Base-by-base conservation (phyloP, 2,888 invertebrate species). In the Drosophila putrida region DNA sequence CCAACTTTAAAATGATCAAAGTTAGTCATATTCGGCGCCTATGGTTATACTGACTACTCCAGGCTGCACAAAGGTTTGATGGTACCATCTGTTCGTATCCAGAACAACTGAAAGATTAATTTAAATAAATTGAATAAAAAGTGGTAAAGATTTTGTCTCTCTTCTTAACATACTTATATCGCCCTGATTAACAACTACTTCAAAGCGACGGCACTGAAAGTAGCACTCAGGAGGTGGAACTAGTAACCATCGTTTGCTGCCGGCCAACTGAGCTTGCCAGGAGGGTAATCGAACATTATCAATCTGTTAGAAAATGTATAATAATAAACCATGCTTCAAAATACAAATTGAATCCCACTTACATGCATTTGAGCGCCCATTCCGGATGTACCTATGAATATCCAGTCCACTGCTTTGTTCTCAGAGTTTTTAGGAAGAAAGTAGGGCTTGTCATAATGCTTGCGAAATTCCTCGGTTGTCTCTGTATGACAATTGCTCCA, bases 311-410 rank as follows among this genome's bases (percentile, higher is more conserved):
- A 31, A 27, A 20, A 51, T 10, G 1, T 20, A 20, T 20, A n/a
- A 15, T 10, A 9, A 13, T 13, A 15, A 50, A 39, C 20, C 11
- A 10, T 6, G 25, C 6, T 43, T 13, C 11, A 6, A 20, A 49
- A 10, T 6, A 2, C 10, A n/a, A 35, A 0, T 20, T 0, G n/a
- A 5, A 20, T 20, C 20, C 2, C 4, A 80, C 90, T 75, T 92
- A 98, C 98, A 92, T 99, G 99, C 96, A 99, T 96, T 85, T 98
- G 97, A 0, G 98, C 98, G 0, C 99, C 99, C 88, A 96, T 95
- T 0, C 98, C 98, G 0, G 97, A 96, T 33, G 97, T 97, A 0
- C 99, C 99, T 96, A 99, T 98, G 91, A 99, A 99, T 81, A 99
- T 96, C 98, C 98, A 99, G 92, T 98, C 98, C 0, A 97, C 95